Base-by-base conservation (phyloP, 92 coral and sea anemone genomes). In the Muricea muricata region DNA sequence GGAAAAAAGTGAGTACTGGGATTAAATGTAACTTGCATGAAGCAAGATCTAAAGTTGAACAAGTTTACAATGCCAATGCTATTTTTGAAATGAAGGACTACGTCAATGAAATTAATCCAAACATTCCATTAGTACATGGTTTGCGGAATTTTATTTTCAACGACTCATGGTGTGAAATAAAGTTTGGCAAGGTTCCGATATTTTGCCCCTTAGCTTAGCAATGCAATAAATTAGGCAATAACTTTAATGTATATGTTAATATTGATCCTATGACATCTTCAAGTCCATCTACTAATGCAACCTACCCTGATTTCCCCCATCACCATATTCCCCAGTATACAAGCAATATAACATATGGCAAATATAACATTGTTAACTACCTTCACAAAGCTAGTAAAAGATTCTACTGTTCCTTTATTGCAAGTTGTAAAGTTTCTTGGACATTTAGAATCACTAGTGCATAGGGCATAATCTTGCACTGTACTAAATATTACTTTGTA, bases 171-270 rank as follows among this genome's bases (percentile, higher is more conserved):
- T 63, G 61, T 61, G 90, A 82, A 30, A 86, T 88, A 32, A 82
- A 87, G 42, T 87, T 87, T 90, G 93, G 91, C 24, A 86, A 75
- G 55, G 88, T 90, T 20, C 92, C 92, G 14, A 76, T 80, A 25
- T 89, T 76, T 65, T 86, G 84, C 26, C 86, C 86, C 35, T 66
- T 84, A 29, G 89, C 92, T 41, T 77, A 84, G 73, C 89, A 84
- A 71, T 89, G 92, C 67, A 89, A 89, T 81, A 68, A 58, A 54
- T 72, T 57, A 30, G 90, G 90, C 61, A 89, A 73, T 76, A 81
- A 85, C 84, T 89, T 89, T 75, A 85, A 85, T 65, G 78, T 67
- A 17, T 89, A 89, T 85, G 48, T 75, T 39, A 90, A 86, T 67
- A 85, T 81, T 85, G 90, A 79, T n/a, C n/a, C n/a, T 39, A 67